These are phyloP conservation scores for Chloromyia formosa DNA, from an alignment of 2,888 invertebrate genomes.

Conservation along the genomic window DNA sequence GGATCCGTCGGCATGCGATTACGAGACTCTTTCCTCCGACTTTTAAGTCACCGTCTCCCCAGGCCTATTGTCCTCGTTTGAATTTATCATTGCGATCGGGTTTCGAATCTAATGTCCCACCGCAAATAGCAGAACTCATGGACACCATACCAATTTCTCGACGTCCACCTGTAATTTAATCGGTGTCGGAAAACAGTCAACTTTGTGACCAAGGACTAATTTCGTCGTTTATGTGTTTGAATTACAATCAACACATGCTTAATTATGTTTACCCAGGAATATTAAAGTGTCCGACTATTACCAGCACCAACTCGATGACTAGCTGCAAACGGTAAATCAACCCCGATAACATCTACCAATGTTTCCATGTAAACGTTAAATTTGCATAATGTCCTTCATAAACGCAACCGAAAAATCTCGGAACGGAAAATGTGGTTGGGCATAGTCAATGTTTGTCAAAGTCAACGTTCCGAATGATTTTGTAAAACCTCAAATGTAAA, in stretches of 20 bases:
- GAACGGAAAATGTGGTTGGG: background rate
- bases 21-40: too few species aligned
- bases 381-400: slow-evolving; percentile 8
- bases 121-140: background rate
- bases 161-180: slow-evolving; percentile 4
- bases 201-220: slow-evolving; percentile 30
- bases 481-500: slow-evolving; percentile 32
- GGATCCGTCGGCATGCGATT: too few species aligned
- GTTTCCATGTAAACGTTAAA: background rate
- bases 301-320: background rate
- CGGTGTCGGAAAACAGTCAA: background rate
- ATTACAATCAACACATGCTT: slow-evolving; percentile 19
- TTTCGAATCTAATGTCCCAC: slow-evolving; percentile 23
- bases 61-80: too few species aligned
- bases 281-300: background rate
- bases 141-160: slow-evolving; percentile 6
- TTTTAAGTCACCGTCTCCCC: too few species aligned
- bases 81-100: slow-evolving; percentile 19
- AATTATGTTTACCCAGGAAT: slow-evolving; percentile 25
- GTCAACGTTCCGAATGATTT: slow-evolving; percentile 33
- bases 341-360: slow-evolving; percentile 16
- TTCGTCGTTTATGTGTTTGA: slow-evolving; percentile 33
- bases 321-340: slow-evolving; percentile 11
- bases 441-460: slow-evolving; percentile 24
- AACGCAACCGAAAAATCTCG: slow-evolving; percentile 2